phyloP scores from a whole-genome alignment of 2,113 vertebrate species.

The Odontesthes bonariensis region DNA sequence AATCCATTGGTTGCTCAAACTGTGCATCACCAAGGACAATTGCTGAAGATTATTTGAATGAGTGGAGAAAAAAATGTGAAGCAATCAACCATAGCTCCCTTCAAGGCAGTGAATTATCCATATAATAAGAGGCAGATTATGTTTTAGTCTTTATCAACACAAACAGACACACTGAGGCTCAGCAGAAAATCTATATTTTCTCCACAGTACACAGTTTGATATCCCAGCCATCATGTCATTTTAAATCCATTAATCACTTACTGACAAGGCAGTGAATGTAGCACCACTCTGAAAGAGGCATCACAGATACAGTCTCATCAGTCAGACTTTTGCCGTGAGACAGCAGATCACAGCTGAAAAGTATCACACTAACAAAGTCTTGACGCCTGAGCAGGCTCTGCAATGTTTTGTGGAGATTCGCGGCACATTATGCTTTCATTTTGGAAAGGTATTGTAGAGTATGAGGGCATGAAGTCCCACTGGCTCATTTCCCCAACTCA shows the following conservation, averaged over 20 bases:
- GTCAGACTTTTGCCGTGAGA: slow-evolving; percentile 61
- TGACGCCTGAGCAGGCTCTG: slow-evolving; percentile 41
- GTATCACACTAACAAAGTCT: slow-evolving; percentile 55
- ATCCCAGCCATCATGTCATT: slow-evolving; percentile 73
- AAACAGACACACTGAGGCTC: slow-evolving; percentile 69
- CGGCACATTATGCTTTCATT: slow-evolving; percentile 39
- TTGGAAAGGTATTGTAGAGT: slow-evolving; percentile 13
- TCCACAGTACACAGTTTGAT: slow-evolving; percentile 71
- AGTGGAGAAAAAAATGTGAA: slow-evolving; percentile 29
- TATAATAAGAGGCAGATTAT: slow-evolving; percentile 73
- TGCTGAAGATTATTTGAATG: slow-evolving; percentile 64
- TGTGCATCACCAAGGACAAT: slow-evolving; percentile 62
- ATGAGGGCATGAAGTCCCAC: slow-evolving; percentile 10
- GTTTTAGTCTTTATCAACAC: slow-evolving; percentile 74
- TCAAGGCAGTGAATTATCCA: slow-evolving; percentile 66
- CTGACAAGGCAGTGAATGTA: slow-evolving; percentile 65
- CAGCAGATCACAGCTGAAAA: slow-evolving; percentile 64
- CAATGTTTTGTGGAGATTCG: slow-evolving; percentile 43
- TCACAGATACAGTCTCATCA: slow-evolving; percentile 72
- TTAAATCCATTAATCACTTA: slow-evolving; percentile 78
- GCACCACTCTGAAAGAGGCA: slow-evolving; percentile 52
- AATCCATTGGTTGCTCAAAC: slow-evolving; percentile 31
- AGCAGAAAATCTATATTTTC: slow-evolving; percentile 69
- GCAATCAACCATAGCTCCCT: slow-evolving; percentile 50
- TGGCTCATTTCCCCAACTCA: slow-evolving; percentile 19